A percentile compares a stretch with the other conserved stretches of the same genome.
These are phyloP conservation scores for Crotalus tigris DNA, from an alignment of 2,113 vertebrate species.

Conservation along the genomic window DNA sequence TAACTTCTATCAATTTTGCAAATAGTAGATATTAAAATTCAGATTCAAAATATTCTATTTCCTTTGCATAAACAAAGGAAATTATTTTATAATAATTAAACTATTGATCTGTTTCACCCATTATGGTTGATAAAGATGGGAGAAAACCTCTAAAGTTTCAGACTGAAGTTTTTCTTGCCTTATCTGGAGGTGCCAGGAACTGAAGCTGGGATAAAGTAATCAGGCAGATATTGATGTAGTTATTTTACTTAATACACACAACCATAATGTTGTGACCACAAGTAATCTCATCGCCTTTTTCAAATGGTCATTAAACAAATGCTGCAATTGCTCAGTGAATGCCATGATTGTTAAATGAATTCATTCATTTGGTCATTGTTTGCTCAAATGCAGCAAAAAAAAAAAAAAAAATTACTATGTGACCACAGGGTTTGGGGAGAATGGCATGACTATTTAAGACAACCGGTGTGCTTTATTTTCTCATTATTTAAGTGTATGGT, in stretches of 20 bases:
- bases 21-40: not conserved
- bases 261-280: too few relatives aligned
- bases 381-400: too few relatives aligned
- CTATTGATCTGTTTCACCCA: not conserved
- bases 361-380: not conserved
- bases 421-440: not conserved
- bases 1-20: not conserved
- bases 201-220: not conserved
- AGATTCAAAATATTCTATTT: not conserved
- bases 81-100: not conserved
- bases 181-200: not conserved
- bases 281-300: not conserved
- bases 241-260: not conserved
- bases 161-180: not conserved
- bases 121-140: not conserved
- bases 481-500: not conserved
- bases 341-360: not conserved
- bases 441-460: not conserved
- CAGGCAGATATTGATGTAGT: not conserved
- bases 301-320: not conserved
- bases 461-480: not conserved
- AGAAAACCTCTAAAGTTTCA: not conserved
- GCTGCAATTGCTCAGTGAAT: not conserved
- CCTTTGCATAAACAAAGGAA: not conserved
- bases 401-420: not conserved